Evolutionary conservation across 2,113 vertebrate species (phyloP), one percentile per base, ranked within the genome.

Genomic region (Sigmodon hispidus): DNA sequence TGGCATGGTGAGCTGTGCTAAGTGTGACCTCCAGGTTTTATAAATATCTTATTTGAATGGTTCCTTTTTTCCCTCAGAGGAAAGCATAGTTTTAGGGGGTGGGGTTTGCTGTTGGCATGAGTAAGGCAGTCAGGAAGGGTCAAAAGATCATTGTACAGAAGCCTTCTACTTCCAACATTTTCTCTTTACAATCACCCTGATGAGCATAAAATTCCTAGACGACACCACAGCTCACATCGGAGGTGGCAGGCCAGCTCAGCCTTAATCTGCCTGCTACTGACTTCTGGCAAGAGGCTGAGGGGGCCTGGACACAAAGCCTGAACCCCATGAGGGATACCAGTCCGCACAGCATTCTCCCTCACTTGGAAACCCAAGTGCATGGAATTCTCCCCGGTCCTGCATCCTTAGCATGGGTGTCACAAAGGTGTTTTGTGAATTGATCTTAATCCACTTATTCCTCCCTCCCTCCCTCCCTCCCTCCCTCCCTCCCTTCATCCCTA

Each of bases 81-180:
- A 88, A 67, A 48, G 73, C 40, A 16, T 10, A 0, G 21, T 45
- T 77, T 50, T 69, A 5, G 22, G 21, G 81, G 45, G 13, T 1
- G 2, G 19, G 19, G 75, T 65, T 80, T 6, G 26, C 63, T 40
- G 3, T 3, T 0, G 79, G 88, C 6, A 3, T 3, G 22, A 48
- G 7, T 2, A 13, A 45, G 31, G 77, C 63, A 8, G 40, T 90
- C 9, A 24, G 63, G 40, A 24, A 16, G 52, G 48, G 13, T 7
- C 3, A 19, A 8, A 7, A 19, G 6, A 0, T 3, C 7, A 0
- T 0, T 1, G 22, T 48, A 26, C 69, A 11, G 1, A 3, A 4
- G 4, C 12, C 5, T 16, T 17, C 52, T 12, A 1, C 6, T n/a
- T 26, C 61, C 22, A 1, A 43, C 0, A 10, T 26, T 34, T 79